phyloP scores from a whole-genome alignment of 2,797 vertebrate species.

The Neostethus bicornis region DNA sequence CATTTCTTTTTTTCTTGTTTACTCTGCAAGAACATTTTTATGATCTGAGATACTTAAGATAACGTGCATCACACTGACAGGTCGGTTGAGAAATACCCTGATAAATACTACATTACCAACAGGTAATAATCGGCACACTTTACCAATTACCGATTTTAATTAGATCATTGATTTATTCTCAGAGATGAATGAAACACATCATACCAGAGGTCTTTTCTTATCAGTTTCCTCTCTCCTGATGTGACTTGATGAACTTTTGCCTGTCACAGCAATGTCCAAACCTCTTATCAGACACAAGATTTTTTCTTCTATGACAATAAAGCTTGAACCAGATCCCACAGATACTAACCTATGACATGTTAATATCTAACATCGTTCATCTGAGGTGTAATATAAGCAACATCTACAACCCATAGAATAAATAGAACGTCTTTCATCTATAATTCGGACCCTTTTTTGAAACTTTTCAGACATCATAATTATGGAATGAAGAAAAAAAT shows the following conservation, averaged over 20 bases:
- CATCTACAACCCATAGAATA: not conserved
- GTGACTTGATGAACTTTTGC: conserved; percentile 32
- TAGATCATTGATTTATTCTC: not conserved
- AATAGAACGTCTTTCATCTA: not conserved
- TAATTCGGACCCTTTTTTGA: not conserved
- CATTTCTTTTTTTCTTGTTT: too few species aligned
- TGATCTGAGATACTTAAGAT: too few species aligned
- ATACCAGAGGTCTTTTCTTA: conserved; percentile 15
- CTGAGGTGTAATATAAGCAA: conserved; percentile 11
- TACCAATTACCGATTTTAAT: not conserved
- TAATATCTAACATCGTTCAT: conserved; percentile 6
- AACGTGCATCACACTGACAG: too few species aligned
- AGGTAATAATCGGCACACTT: not conserved
- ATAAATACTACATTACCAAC: not conserved
- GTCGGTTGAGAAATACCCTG: not conserved
- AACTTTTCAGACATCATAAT: too few species aligned
- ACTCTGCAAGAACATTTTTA: not conserved
- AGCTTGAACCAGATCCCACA: not conserved
- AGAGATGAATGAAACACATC: conserved; percentile 1
- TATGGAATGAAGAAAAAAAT: not conserved
- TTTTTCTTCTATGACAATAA: conserved; percentile 24
- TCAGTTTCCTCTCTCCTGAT: conserved; percentile 7
- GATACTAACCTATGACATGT: conserved; percentile 31
- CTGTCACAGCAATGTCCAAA: conserved; percentile 23
- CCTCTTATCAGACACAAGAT: conserved; percentile 47